Evolutionary conservation across 92 coral and sea anemone genomes (phyloP), one percentile per base, ranked within the genome.

Genomic region (Actinernus sp.): DNA sequence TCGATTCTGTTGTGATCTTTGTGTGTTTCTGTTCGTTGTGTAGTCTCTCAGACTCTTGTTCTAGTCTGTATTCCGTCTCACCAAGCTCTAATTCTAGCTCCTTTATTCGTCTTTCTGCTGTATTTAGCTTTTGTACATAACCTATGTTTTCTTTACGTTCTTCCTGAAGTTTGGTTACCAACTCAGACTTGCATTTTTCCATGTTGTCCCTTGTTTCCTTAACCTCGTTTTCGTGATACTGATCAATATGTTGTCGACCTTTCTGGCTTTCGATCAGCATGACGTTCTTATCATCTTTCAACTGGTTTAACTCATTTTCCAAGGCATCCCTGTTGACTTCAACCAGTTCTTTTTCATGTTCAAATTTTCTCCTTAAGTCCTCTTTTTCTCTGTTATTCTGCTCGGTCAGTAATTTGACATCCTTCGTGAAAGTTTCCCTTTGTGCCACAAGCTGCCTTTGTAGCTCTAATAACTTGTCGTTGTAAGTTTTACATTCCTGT

Each of bases 271-370:
- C n/a, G n/a, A n/a, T n/a, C n/a, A n/a, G n/a, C n/a, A n/a, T n/a
- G n/a, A n/a, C n/a, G n/a, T n/a, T n/a, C n/a, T n/a, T n/a, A n/a
- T n/a, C n/a, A n/a, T n/a, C 77, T 24, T 60, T 73, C 78, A 64
- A 33, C 41, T 50, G 74, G 31, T 62, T 48, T 2, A 78, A 48
- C 64, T 71, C 61, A 61, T 62, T 65, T 28, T 76, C 76, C 66
- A 73, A 46, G 29, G 65, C 78, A 22, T 74, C 87, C 13, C 77
- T 31, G 31, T 71, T 76, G 0, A 77, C 69, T 44, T 67, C 71
- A 16, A 76, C 34, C 58, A 88, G 62, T 19, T 69, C 76, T 31
- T 70, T 78, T 24, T 88, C 89, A 29, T 88, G 90, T 43, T 75
- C 82, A 33, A 71, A 53, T 49, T 63, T 76, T 22, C 83, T 59